Conservation (phyloP, 2,113 vertebrate genomes). For the Heterochromis multidens region DNA sequence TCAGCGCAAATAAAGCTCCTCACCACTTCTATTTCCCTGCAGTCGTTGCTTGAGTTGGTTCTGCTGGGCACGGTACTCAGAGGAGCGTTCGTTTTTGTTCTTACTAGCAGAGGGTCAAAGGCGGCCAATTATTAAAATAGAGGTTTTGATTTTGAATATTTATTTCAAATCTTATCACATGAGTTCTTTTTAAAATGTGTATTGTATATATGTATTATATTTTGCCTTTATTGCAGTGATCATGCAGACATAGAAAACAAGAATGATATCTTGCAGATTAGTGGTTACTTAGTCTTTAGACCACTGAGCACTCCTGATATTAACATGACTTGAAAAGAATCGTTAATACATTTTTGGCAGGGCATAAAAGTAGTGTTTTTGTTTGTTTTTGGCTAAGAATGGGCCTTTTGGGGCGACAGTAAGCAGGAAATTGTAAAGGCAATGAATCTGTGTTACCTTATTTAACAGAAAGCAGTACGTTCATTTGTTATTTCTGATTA, state of each 20-base stretch:
- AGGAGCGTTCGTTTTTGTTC: slow-evolving; percentile 2
- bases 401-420: neutral
- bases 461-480: neutral
- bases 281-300: neutral
- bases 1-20: neutral
- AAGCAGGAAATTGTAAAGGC: neutral
- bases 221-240: neutral
- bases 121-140: neutral
- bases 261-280: neutral
- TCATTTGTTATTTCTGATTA: neutral
- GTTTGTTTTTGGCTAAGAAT: neutral
- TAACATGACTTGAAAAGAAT: rapidly evolving
- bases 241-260: neutral
- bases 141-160: neutral
- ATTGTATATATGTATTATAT: too few species aligned
- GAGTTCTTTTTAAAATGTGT: neutral
- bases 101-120: neutral
- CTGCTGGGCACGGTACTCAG: neutral
- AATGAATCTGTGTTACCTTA: neutral
- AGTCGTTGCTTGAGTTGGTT: neutral
- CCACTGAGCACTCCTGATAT: neutral
- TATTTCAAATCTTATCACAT: too few species aligned
- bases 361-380: neutral
- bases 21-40: neutral
- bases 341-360: neutral